These are phyloP conservation scores for Allolobophora icterica DNA, from an alignment of 2,888 invertebrate species.

Conservation along the genomic window DNA sequence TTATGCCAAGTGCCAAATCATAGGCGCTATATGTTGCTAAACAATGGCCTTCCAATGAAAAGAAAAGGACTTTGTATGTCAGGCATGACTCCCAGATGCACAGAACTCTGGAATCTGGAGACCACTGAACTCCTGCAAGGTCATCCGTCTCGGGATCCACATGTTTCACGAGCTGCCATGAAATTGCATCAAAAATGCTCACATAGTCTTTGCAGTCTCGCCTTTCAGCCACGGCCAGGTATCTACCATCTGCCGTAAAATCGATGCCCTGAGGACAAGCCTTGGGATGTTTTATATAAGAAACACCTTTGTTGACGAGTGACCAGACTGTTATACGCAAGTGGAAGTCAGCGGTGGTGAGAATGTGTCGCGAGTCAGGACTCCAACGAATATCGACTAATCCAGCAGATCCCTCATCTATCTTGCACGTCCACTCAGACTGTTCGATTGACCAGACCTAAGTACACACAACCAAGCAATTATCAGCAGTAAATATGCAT, in stretches of 20 bases:
- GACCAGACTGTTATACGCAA: constrained; percentile 67
- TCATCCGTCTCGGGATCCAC: constrained; percentile 66
- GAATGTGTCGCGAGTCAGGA: constrained; percentile 68
- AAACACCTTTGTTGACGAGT: constrained; percentile 64
- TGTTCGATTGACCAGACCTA: constrained; percentile 68
- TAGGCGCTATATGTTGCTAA: constrained; percentile 63
- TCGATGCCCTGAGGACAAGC: constrained; percentile 46
- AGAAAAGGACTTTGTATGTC: constrained; percentile 55
- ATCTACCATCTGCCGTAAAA: constrained; percentile 49
- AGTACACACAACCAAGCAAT: neutral
- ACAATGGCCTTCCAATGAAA: constrained; percentile 64
- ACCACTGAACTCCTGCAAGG: constrained; percentile 64
- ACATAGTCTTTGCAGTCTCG: constrained; percentile 65
- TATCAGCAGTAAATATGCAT: neutral
- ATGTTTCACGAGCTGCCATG: constrained; percentile 66
- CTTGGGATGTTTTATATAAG: constrained; percentile 67
- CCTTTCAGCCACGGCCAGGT: constrained; percentile 66
- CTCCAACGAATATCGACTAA: constrained; percentile 68
- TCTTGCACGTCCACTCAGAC: constrained; percentile 70
- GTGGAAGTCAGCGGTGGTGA: constrained; percentile 69
- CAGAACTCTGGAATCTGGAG: constrained; percentile 62
- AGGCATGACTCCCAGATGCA: constrained; percentile 63
- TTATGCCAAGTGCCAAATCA: constrained; percentile 64
- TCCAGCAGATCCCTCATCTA: constrained; percentile 69
- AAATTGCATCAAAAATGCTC: constrained; percentile 61